Percentiles rank a stretch among this genome's conserved stretches.
phyloP scores from a whole-genome alignment of 2,888 invertebrate genomes.

The Brachycybe producta region DNA sequence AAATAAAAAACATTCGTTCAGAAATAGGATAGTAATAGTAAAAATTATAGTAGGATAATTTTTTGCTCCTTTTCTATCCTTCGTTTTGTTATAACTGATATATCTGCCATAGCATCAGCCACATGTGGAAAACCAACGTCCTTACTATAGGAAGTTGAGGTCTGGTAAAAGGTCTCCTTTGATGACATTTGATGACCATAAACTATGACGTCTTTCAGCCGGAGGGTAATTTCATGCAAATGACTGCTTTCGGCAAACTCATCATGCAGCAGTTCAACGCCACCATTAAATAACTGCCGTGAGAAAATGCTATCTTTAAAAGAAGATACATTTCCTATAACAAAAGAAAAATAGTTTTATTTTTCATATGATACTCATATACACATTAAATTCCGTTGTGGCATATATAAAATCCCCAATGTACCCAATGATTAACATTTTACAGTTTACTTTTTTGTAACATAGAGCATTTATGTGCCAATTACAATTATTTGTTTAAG shows the following conservation, averaged over 20 bases:
- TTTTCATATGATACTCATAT: too few species aligned
- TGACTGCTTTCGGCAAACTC: constrained; percentile 4
- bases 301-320: background rate
- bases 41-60: constrained; percentile 2
- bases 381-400: background rate
- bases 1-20: too few species aligned
- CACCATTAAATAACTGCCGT: constrained; percentile 7
- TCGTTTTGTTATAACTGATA: background rate
- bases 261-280: constrained; percentile 10
- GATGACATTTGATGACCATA: constrained; percentile 8
- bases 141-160: too few species aligned
- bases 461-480: too few species aligned
- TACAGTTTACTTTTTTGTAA: too few species aligned
- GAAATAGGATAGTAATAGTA: too few species aligned
- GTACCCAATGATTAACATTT: background rate
- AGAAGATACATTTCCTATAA: background rate
- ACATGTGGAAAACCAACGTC: constrained; percentile 4
- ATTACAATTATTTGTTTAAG: too few species aligned
- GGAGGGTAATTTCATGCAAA: constrained; percentile 5
- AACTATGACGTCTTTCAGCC: background rate
- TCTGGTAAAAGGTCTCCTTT: constrained; percentile 9
- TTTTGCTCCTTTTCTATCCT: constrained; percentile 5
- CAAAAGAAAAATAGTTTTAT: too few species aligned
- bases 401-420: background rate
- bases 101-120: background rate